Percentiles rank a stretch among this genome's conserved stretches.
Evolutionary conservation across 2,113 vertebrate genomes (phyloP).

Genomic region (Upupa epops): DNA sequence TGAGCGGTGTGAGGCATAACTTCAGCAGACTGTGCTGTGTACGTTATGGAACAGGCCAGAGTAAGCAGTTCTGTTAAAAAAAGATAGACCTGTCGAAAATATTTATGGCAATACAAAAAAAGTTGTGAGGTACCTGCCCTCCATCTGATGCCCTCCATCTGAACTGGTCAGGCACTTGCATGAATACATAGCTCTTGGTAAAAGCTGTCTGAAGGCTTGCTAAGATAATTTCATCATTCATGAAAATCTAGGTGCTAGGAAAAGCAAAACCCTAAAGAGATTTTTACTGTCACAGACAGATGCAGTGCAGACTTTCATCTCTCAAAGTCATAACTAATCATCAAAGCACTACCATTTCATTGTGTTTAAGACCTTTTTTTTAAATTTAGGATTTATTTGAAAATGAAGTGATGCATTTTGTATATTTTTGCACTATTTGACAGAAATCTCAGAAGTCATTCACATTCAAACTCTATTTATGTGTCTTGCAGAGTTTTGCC

Average conservation of each 20-base stretch:
- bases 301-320: not conserved
- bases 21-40: not conserved
- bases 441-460: not conserved
- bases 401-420: not conserved
- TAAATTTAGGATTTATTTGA: not conserved
- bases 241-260: not conserved
- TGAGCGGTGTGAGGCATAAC: not conserved
- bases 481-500: slow-evolving; percentile 26
- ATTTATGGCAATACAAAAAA: not conserved
- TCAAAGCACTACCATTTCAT: not conserved
- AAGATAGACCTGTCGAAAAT: not conserved
- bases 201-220: not conserved
- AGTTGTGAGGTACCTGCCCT: not conserved
- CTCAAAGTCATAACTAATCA: not conserved
- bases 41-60: not conserved
- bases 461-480: not conserved
- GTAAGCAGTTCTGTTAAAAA: not conserved
- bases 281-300: not conserved
- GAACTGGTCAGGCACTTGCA: not conserved
- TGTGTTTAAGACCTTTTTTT: not conserved
- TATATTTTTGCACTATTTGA: not conserved
- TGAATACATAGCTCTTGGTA: not conserved
- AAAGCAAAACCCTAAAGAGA: not conserved
- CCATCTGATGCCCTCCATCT: not conserved
- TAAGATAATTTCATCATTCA: slow-evolving; percentile 1